Base-by-base conservation (phyloP, 2,113 vertebrate genomes). In the Plotosus lineatus region DNA sequence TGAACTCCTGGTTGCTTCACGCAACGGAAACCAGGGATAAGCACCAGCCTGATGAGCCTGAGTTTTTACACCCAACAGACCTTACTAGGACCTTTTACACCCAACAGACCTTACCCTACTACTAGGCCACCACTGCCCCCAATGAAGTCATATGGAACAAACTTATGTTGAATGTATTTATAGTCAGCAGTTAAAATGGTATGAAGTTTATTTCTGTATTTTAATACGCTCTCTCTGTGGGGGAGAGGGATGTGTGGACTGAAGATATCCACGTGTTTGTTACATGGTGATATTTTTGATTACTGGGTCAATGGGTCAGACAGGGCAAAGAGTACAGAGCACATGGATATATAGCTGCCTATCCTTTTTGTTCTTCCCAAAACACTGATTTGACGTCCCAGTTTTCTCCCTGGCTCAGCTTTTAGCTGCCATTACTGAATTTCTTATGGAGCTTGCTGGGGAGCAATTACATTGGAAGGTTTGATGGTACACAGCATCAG, bases 221-320 rank as follows among this genome's bases (percentile, higher is more conserved):
- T 75, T 42, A 42, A 42, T 26, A 8, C 48, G 42, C 44, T 72
- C 9, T 72, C 9, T 55, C 56, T 33, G 1, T 63, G 9, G 21
- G 31, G 15, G 44, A 46, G 78, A n/a, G 36, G 53, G 53, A 65
- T 33, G 76, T 48, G 42, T 78, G 46, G 33, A 42, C 42, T 58
- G 46, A 79, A 61, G 31, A 42, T 51, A 58, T 33, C 46, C 72
- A 50, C 19, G 61, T 71, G 28, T 40, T 79, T 72, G 36, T 69
- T 65, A 75, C 26, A 2, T 36, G 71, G 84, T 40, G 77, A 55
- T 85, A 82, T 82, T 82, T 78, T 76, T 85, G 84, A 75, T 75
- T 76, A 85, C 61, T 82, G 53, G 83, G 80, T 85, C 80, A 82
- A 66, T 79, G 61, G 84, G 84, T 36, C 84, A 82, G 61, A 26